Conservation (phyloP, 2,797 vertebrate genomes). For the Simalia tracyae region DNA sequence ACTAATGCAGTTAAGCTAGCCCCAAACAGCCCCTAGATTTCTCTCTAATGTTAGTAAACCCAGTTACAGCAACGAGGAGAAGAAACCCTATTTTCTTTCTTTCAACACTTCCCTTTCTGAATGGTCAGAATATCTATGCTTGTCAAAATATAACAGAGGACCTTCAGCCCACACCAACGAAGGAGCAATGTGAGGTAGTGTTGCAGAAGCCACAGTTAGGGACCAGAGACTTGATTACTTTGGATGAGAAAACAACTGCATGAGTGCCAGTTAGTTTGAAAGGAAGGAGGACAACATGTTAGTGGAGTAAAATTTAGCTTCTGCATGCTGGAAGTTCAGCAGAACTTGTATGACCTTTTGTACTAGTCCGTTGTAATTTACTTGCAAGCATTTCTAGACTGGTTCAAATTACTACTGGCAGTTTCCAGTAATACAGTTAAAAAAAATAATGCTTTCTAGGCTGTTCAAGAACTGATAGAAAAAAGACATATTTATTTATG, state of each 20-base stretch:
- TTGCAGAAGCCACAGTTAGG: not conserved
- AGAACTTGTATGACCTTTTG: not conserved
- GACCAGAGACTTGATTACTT: not conserved
- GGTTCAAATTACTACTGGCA: no score
- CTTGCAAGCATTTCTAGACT: no score
- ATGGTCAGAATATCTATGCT: not conserved
- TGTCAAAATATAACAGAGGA: not conserved
- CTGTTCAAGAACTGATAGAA: not conserved
- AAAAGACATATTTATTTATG: not conserved
- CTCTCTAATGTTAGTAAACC: not conserved
- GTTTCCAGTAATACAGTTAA: not conserved
- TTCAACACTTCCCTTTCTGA: not conserved
- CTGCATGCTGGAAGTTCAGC: not conserved
- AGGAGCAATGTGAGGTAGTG: not conserved
- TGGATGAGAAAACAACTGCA: not conserved
- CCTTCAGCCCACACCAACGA: not conserved
- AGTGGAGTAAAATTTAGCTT: no score
- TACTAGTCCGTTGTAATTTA: no score
- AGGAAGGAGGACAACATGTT: not conserved
- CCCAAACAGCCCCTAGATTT: slow-evolving; percentile 20
- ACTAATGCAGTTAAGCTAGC: slow-evolving; percentile 46
- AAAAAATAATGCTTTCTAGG: not conserved
- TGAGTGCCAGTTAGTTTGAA: no score
- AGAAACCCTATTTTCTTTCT: not conserved
- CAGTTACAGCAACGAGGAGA: not conserved